Conservation (phyloP, 2,797 vertebrate genomes). For the Apogon hyalosoma region DNA sequence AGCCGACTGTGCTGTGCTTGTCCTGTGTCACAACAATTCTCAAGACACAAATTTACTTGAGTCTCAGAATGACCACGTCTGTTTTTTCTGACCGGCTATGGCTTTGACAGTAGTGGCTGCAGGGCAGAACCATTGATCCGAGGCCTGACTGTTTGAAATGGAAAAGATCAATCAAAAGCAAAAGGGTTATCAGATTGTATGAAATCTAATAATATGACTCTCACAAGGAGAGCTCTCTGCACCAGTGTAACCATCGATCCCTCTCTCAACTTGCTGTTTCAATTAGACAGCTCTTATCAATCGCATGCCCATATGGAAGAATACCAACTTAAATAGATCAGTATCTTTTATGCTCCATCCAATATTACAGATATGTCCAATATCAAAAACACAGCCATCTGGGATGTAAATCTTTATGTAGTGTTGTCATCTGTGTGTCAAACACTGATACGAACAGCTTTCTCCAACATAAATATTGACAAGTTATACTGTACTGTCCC, state of each 20-base stretch:
- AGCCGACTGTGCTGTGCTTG: background rate
- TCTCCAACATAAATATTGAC: conserved; percentile 56
- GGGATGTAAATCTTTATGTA: conserved; percentile 58
- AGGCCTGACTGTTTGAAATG: conserved; percentile 76
- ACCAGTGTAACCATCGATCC: conserved; percentile 78
- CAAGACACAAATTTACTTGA: conserved; percentile 14
- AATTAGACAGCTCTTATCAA: conserved; percentile 81
- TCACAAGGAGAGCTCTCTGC: conserved; percentile 75
- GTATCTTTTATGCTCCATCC: conserved; percentile 68
- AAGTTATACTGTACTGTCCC: conserved; percentile 41
- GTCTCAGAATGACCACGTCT: conserved; percentile 38
- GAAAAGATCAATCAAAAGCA: conserved; percentile 84
- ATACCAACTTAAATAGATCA: conserved; percentile 66
- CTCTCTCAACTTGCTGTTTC: conserved; percentile 81
- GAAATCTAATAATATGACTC: conserved; percentile 85
- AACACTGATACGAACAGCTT: conserved; percentile 35
- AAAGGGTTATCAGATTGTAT: conserved; percentile 84
- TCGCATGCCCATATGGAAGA: conserved; percentile 64
- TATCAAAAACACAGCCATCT: conserved; percentile 52
- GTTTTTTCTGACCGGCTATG: conserved; percentile 30
- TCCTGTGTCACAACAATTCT: conserved; percentile 21
- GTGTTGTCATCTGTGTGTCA: conserved; percentile 39
- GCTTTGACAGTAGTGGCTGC: conserved; percentile 62
- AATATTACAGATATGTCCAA: conserved; percentile 69
- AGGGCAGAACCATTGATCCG: conserved; percentile 73